Base-by-base conservation (phyloP, 1,140 invertebrate genomes). In the Drosophila watanabei region DNA sequence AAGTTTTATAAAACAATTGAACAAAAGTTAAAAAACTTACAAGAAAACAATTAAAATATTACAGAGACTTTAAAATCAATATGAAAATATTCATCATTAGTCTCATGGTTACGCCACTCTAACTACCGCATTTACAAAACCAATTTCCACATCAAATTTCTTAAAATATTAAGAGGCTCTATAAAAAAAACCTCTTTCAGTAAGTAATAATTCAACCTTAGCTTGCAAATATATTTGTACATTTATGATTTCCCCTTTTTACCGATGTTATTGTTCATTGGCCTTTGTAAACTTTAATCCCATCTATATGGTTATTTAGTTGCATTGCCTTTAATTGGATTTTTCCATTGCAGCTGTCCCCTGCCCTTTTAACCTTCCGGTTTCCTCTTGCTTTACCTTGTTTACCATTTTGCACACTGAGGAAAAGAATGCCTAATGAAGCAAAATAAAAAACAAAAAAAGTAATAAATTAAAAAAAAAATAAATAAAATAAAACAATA, bases 231-330 rank as follows among this genome's bases (percentile, higher is more conserved):
- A 51, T 30, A 30, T 49, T 10, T 51, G 28, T 30, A 51, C 30
- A n/a, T 51, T n/a, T 51, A 51, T 16, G 14, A n/a, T 24, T 35
- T 35, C 14, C 52, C 28, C 6, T 35, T 49, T 43, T 51, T 20
- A 30, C 35, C 9, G 10, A 41, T 32, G 20, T 57, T 75, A 69
- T 59, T 75, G 33, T 46, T 66, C 41, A 45, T 37, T 49, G 48
- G 8, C 45, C 43, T 59, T 72, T 48, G 35, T 64, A 46, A 48
- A 72, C 68, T 69, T 84, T 88, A 88, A 88, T 81, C 85, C 70
- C 70, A 85, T 85, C 52, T 79, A 80, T 87, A 70, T 65, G 75
- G 46, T 66, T 73, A 73, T 75, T 60, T 80, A 56, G 52, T 52
- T 49, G 59, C 33, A 51, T 33, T 48, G 43, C 46, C 66, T 62